Base-by-base conservation (phyloP, 1,140 invertebrate genomes). In the Antheraea pernyi region DNA sequence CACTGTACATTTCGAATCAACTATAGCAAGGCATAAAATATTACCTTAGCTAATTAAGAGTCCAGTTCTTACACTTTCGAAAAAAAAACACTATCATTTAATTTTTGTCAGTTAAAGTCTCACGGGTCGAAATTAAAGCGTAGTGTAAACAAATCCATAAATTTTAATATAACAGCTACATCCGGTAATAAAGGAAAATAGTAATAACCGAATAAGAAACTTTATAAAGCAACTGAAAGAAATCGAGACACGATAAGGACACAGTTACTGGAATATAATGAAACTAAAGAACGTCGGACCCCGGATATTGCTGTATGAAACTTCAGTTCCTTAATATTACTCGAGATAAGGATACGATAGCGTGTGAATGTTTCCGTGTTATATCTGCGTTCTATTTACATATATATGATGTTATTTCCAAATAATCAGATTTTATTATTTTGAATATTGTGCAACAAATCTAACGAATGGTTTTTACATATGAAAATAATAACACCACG, bases 311-410 rank as follows among this genome's bases (percentile, higher is more conserved):
- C 63, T 58, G 65, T 63, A 63, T 63, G 30, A 37, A 63, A 63
- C 61, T 67, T 42, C 30, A 72, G 13, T 63, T 72, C 64, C 71
- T 72, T 72, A 72, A 72, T 72, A 72, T 65, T 65, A 65, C 36
- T 16, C n/a, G n/a, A 69, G 71, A 72, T 72, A 72, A 72, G 67
- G 61, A 16, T 16, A 53, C 39, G 64, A 69, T 42, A 19, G 0
- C 65, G 65, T 22, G 68, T 53, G 46, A 53, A 53, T 53, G 16
- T 53, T 53, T 53, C 13, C 46, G 13, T 53, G 10, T 53, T 16
- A 53, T 53, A n/a, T 53, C 46, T n/a, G 0, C 0, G 4, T 53
- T 53, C 7, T 53, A 16, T 53, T 53, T 53, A 53, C 46, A 53
- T 53, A 13, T 53, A 11, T 53, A 53, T 6, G 46, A 53, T 0